phyloP scores from a whole-genome alignment of 2,888 invertebrate genomes.

The Punctoribates punctum region DNA sequence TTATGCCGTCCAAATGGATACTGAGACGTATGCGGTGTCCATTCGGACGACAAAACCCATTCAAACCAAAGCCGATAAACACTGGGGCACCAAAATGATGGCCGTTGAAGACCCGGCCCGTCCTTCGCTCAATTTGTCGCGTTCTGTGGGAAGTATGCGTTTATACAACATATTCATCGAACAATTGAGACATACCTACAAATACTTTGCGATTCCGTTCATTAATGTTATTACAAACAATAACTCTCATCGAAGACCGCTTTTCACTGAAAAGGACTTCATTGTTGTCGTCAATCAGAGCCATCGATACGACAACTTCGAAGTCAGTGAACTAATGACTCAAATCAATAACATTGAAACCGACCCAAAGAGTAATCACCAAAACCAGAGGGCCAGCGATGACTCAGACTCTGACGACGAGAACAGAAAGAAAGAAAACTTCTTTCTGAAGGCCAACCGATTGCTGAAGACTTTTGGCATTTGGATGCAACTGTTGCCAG shows the following conservation, averaged over 20 bases:
- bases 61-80: conserved; percentile 50
- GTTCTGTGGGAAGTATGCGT: conserved; percentile 54
- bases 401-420: conserved; percentile 18
- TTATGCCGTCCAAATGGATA: conserved; percentile 50
- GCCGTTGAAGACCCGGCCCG: conserved; percentile 57
- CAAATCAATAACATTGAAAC: background rate
- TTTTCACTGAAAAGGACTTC: conserved; percentile 24
- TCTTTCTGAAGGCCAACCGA: background rate
- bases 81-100: conserved; percentile 53
- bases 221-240: background rate
- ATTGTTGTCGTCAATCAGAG: background rate
- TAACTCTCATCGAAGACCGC: background rate
- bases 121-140: conserved; percentile 56
- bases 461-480: conserved; percentile 12
- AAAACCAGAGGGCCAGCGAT: background rate
- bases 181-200: conserved; percentile 55
- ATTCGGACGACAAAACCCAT: conserved; percentile 44
- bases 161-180: conserved; percentile 57
- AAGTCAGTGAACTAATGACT: background rate
- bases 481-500: background rate
- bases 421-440: background rate
- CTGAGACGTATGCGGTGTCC: conserved; percentile 45
- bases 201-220: conserved; percentile 57
- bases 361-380: background rate
- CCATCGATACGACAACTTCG: background rate